phyloP scores from a whole-genome alignment of 2,113 vertebrate genomes.

The Otus sunia region DNA sequence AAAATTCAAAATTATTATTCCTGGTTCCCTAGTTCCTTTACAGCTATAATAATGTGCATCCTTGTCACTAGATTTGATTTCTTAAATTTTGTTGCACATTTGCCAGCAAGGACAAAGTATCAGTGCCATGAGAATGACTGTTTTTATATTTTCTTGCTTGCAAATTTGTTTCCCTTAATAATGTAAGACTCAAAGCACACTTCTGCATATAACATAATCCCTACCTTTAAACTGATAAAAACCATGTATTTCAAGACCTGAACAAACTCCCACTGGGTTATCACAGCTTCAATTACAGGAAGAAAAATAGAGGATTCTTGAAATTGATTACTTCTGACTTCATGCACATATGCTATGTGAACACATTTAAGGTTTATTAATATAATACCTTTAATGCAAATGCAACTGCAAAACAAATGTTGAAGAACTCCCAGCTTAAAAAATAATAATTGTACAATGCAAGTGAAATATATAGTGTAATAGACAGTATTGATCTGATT shows the following conservation, averaged over 20 bases:
- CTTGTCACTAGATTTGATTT: neutral
- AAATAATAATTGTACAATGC: neutral
- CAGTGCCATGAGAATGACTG: neutral
- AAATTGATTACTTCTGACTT: neutral
- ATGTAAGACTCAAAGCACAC: neutral
- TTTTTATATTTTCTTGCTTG: neutral
- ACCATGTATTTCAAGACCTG: neutral
- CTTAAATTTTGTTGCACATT: neutral
- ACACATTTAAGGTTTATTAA: neutral
- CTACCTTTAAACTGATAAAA: neutral
- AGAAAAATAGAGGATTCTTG: neutral
- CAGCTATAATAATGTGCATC: neutral
- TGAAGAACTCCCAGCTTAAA: neutral
- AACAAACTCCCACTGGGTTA: neutral
- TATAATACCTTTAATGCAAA: neutral
- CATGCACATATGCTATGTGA: neutral
- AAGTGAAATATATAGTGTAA: neutral
- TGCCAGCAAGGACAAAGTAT: neutral
- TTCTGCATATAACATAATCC: neutral
- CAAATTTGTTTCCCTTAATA: neutral
- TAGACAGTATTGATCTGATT: too few species aligned
- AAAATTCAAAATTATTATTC: neutral
- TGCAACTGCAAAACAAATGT: neutral
- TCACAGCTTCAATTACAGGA: neutral
- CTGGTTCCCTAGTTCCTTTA: neutral